Conservation (phyloP, 2,113 vertebrate species). For the Eulemur rufifrons region DNA sequence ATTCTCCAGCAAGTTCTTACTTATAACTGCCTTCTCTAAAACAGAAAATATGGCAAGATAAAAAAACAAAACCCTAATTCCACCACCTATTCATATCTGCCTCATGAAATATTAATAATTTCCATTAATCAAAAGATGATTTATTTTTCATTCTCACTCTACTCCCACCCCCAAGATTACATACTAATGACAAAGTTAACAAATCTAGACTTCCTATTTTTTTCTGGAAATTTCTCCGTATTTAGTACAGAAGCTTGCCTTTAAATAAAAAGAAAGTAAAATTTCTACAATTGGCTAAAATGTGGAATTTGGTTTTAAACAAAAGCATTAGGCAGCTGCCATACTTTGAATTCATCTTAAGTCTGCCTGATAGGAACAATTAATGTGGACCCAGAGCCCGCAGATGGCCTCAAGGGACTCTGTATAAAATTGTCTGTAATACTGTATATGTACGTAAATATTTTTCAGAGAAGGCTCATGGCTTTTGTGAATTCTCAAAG, state of each 20-base stretch:
- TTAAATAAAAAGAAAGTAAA: neutral
- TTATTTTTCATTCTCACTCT: neutral
- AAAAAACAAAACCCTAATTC: neutral
- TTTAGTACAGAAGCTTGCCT: neutral
- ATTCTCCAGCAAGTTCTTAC: slow-evolving; percentile 39
- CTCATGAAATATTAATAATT: neutral
- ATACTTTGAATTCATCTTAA: neutral
- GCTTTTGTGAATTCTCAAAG: slow-evolving; percentile 24
- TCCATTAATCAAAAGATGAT: neutral
- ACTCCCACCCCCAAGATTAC: neutral
- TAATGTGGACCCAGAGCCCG: neutral
- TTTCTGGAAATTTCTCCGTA: neutral
- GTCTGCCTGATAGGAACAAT: neutral
- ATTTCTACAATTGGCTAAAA: neutral
- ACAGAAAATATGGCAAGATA: neutral
- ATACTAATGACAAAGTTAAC: neutral
- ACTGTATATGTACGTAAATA: neutral
- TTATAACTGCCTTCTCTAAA: slow-evolving; percentile 22
- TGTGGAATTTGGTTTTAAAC: slow-evolving; percentile 28
- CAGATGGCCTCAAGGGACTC: neutral
- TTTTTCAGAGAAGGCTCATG: neutral
- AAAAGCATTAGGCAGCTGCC: neutral
- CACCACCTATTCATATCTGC: neutral
- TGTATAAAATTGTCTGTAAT: neutral
- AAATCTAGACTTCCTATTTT: neutral